Conservation (phyloP, 2,797 vertebrate genomes). For the Aeoliscus strigatus region DNA sequence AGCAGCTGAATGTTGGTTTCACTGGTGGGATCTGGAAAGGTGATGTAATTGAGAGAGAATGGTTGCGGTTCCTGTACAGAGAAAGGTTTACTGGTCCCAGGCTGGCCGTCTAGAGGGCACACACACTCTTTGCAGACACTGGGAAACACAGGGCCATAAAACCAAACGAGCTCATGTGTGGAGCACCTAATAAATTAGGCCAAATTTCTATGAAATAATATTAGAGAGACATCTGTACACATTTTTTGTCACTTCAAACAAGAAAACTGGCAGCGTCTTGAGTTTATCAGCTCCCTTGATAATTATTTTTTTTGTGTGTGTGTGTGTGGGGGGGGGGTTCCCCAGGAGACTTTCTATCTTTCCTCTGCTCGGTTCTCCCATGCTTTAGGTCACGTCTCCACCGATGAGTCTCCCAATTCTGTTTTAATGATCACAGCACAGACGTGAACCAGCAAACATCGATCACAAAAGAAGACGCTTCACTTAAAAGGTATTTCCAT, state of each 20-base stretch:
- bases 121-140: constrained; percentile 56
- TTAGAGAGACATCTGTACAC: constrained; percentile 51
- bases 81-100: constrained; percentile 67
- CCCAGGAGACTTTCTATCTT: constrained; percentile 5
- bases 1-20: constrained; percentile 58
- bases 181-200: constrained; percentile 67
- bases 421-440: constrained; percentile 31
- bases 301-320: constrained; percentile 18
- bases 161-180: constrained; percentile 59
- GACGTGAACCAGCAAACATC: constrained; percentile 48
- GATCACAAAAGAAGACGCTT: constrained; percentile 42
- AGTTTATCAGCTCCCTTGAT: constrained; percentile 33
- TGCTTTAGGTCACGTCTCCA: constrained; percentile 29
- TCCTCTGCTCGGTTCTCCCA: constrained; percentile 10
- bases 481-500: constrained; percentile 63
- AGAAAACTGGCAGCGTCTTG: constrained; percentile 35
- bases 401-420: constrained; percentile 21
- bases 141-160: constrained; percentile 62
- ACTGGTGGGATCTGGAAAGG: constrained; percentile 60
- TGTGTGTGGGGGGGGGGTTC: constrained; percentile 1
- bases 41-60: constrained; percentile 72
- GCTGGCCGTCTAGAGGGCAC: constrained; percentile 61
- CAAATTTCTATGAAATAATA: constrained; percentile 65
- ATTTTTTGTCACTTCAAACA: constrained; percentile 50
- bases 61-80: constrained; percentile 61